These are phyloP conservation scores for Brachyalestes nurse DNA, from an alignment of 2,797 vertebrate species.

Conservation along the genomic window DNA sequence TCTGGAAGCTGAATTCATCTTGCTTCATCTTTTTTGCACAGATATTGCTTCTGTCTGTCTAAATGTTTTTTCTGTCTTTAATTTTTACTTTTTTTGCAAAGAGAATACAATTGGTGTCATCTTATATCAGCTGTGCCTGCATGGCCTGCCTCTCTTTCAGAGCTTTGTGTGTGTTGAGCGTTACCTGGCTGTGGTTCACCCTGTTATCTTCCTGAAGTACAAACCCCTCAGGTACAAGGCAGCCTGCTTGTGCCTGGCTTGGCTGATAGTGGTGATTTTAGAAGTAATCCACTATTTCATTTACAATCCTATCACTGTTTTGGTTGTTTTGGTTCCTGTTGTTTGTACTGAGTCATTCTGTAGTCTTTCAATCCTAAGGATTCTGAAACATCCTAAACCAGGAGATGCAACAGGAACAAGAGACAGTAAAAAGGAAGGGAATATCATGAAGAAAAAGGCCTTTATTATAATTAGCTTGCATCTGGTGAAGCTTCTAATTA, in stretches of 20 bases:
- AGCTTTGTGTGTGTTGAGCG: slow-evolving; percentile 39
- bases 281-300: no score
- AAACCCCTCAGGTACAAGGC: slow-evolving; percentile 18
- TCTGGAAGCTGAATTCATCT: slow-evolving; percentile 13
- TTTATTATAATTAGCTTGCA: no score
- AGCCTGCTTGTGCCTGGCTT: not conserved
- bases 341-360: no score
- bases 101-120: not conserved
- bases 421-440: no score
- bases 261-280: no score
- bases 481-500: no score
- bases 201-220: slow-evolving; percentile 24
- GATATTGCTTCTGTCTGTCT: not conserved
- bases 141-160: slow-evolving; percentile 21
- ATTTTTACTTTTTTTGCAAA: not conserved
- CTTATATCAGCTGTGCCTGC: not conserved
- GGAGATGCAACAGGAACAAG: no score
- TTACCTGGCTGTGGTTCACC: slow-evolving; percentile 39
- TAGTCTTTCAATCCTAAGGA: no score
- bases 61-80: not conserved
- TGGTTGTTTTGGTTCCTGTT: no score
- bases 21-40: slow-evolving; percentile 7
- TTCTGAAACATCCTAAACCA: no score
- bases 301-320: no score
- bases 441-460: no score